Evolutionary conservation across 2,113 vertebrate genomes (phyloP).

Genomic region (Ursus arctos): DNA sequence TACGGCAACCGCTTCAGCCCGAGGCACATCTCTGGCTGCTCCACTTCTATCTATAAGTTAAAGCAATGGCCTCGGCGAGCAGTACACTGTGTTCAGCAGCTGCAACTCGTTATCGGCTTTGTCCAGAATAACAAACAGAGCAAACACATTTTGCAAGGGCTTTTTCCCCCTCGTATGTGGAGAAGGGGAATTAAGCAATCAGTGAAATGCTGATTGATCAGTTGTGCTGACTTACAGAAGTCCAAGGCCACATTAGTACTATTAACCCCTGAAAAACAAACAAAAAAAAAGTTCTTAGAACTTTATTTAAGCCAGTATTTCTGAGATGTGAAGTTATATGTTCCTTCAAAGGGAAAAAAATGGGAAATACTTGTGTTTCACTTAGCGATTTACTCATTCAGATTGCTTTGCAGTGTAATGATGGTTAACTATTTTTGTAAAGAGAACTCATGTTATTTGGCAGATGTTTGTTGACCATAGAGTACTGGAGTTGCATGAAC

Average conservation of each 20-base stretch:
- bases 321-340: neutral
- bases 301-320: slow-evolving; percentile 36
- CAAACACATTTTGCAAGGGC: slow-evolving; percentile 85
- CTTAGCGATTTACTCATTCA: neutral
- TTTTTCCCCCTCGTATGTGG: slow-evolving; percentile 60
- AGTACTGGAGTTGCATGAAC: neutral
- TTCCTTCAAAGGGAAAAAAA: neutral
- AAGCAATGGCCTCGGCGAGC: slow-evolving; percentile 72
- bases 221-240: slow-evolving; percentile 76
- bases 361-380: slow-evolving; percentile 1
- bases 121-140: slow-evolving; percentile 79
- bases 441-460: slow-evolving; percentile 4
- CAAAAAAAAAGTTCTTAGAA: neutral
- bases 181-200: slow-evolving; percentile 79
- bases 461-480: neutral
- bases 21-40: slow-evolving; percentile 64
- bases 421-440: slow-evolving; percentile 32
- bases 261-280: slow-evolving; percentile 69
- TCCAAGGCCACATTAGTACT: slow-evolving; percentile 81
- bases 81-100: slow-evolving; percentile 73
- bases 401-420: neutral
- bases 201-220: slow-evolving; percentile 81
- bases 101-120: slow-evolving; percentile 82
- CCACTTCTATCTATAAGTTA: slow-evolving; percentile 78
- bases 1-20: slow-evolving; percentile 69